Conservation (phyloP, 2,888 invertebrate species). For the Euzophera pinguis region DNA sequence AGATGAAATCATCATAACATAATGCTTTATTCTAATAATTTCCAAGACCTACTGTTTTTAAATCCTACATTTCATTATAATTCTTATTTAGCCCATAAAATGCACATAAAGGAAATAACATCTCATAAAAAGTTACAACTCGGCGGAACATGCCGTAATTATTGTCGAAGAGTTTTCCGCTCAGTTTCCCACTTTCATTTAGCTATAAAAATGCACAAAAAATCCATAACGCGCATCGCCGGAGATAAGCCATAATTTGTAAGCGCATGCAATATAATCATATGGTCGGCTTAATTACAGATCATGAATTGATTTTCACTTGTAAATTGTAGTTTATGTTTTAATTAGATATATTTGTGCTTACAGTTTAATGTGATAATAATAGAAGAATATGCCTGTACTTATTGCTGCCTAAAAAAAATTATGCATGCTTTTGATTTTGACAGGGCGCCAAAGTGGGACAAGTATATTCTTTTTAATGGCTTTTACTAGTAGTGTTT, state of each 20-base stretch:
- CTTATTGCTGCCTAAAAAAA: no score
- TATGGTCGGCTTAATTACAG: slow-evolving; percentile 15
- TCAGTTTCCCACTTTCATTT: slow-evolving; percentile 59
- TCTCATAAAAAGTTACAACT: slow-evolving; percentile 13
- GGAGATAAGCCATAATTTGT: slow-evolving; percentile 18
- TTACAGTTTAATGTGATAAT: background rate
- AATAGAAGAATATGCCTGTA: no score
- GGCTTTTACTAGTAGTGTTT: no score
- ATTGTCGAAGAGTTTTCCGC: slow-evolving; percentile 37
- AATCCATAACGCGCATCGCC: slow-evolving; percentile 15
- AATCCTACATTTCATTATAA: background rate
- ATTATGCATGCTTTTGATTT: no score
- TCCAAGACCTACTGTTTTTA: no score
- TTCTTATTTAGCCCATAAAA: background rate
- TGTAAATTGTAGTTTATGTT: slow-evolving; percentile 15
- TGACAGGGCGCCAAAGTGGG: no score
- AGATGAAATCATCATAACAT: no score
- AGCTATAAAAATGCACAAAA: slow-evolving; percentile 36
- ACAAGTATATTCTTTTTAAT: no score
- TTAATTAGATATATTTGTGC: background rate
- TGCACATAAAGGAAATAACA: slow-evolving; percentile 6
- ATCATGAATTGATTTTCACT: slow-evolving; percentile 20
- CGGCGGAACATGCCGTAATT: slow-evolving; percentile 12
- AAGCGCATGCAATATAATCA: slow-evolving; percentile 6
- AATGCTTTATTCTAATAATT: no score